Percentiles rank a stretch among this genome's conserved stretches.
Evolutionary conservation across 2,888 invertebrate genomes (phyloP).

Genomic region (Polydrusus pterygomalis): DNA sequence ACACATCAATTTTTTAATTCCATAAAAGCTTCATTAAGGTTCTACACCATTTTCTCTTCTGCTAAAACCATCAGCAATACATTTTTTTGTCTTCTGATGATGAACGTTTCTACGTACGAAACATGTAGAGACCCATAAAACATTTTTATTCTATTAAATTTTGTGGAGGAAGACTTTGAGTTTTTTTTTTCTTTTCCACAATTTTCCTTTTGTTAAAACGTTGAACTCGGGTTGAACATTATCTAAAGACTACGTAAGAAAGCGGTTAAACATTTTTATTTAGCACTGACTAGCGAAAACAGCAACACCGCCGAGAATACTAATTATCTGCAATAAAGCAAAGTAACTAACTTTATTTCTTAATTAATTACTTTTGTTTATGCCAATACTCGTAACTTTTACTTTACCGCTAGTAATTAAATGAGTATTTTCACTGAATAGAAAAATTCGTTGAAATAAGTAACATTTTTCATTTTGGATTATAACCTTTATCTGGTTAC

Average conservation of each 20-base stretch:
- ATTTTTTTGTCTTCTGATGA: too few relatives aligned
- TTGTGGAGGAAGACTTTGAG: too few relatives aligned
- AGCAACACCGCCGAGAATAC: neutral
- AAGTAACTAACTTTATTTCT: neutral
- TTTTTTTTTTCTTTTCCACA: too few relatives aligned
- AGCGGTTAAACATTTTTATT: conserved; percentile 4
- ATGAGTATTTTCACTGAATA: conserved; percentile 5
- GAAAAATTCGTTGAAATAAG: conserved; percentile 9
- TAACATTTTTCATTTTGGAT: neutral
- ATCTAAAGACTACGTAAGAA: neutral
- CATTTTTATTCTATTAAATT: too few relatives aligned
- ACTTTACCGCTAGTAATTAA: conserved; percentile 16
- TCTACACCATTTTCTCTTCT: too few relatives aligned
- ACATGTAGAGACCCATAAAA: too few relatives aligned
- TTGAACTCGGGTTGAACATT: too few relatives aligned
- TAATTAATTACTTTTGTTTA: conserved; percentile 11
- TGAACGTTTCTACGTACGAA: too few relatives aligned
- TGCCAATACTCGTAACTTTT: conserved; percentile 15
- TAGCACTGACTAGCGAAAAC: neutral
- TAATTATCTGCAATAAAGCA: conserved; percentile 8
- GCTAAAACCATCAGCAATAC: too few relatives aligned
- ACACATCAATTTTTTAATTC: too few relatives aligned
- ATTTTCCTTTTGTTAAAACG: too few relatives aligned
- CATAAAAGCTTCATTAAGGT: too few relatives aligned
- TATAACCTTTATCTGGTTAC: conserved; percentile 14